phyloP scores from a whole-genome alignment of 2,797 vertebrate genomes.

The Chanos chanos region DNA sequence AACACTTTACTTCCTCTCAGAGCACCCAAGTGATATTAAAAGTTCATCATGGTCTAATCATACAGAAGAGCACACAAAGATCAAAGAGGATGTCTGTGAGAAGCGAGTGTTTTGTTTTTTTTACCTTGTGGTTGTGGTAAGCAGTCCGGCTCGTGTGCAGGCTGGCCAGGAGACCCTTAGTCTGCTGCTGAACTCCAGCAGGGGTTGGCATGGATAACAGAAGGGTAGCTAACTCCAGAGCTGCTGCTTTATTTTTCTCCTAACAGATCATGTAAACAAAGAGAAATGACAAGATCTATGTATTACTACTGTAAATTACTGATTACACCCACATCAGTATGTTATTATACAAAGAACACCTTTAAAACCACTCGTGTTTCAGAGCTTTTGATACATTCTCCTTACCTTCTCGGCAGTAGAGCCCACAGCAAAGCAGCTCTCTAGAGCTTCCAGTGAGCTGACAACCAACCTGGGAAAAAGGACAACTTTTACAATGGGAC shows the following conservation, averaged over 20 bases:
- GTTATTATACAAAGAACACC: no score
- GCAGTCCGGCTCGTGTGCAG: conserved; percentile 93
- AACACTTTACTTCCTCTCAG: neutral
- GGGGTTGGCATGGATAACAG: conserved; percentile 94
- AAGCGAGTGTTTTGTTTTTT: no score
- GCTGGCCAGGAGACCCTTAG: conserved; percentile 96
- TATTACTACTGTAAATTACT: no score
- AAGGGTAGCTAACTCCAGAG: conserved; percentile 91
- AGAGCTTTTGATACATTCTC: no score
- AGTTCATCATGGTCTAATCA: no score
- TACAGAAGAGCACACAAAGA: no score
- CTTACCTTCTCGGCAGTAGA: conserved; percentile 93
- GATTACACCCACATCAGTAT: neutral
- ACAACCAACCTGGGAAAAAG: conserved; percentile 85
- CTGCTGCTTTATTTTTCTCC: conserved; percentile 92
- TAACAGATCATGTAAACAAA: conserved; percentile 48
- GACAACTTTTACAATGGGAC: no score
- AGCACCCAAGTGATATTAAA: neutral
- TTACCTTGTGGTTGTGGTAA: conserved; percentile 98
- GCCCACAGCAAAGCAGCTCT: conserved; percentile 96
- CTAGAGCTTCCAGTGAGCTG: conserved; percentile 94
- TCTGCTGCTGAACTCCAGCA: conserved; percentile 93
- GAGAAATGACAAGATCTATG: no score
- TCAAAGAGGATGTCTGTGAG: no score
- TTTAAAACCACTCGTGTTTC: no score